Evolutionary conservation across 1,140 invertebrate species (phyloP).

Genomic region (Hylyphantes graminicola): DNA sequence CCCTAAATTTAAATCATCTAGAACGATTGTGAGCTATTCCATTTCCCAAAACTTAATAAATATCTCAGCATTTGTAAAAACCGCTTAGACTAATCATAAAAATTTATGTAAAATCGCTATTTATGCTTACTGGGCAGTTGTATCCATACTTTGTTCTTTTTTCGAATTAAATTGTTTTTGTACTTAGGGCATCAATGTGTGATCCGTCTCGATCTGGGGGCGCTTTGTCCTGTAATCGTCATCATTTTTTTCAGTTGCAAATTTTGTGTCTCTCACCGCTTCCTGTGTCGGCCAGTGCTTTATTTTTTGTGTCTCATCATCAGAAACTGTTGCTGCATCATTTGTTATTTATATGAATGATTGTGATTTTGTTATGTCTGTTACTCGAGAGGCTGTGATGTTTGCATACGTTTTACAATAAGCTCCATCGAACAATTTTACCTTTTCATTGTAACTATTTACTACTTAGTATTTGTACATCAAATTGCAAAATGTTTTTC

Average conservation of each 20-base stretch:
- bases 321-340: neutral
- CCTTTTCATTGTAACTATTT: neutral
- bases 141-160: neutral
- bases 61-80: no score
- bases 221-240: constrained; percentile 11
- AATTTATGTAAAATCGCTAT: no score
- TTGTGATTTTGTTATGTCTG: neutral
- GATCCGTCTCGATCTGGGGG: constrained; percentile 47
- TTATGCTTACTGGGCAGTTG: no score
- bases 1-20: no score
- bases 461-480: neutral
- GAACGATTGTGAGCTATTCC: no score
- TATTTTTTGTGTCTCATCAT: neutral
- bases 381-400: constrained; percentile 11
- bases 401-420: no score
- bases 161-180: neutral
- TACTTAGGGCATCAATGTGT: constrained; percentile 41
- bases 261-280: constrained; percentile 25
- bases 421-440: no score
- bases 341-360: constrained; percentile 2
- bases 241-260: constrained; percentile 13
- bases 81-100: no score
- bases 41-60: no score
- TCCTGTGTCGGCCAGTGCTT: constrained; percentile 36
- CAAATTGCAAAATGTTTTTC: no score